A percentile compares a stretch with the other conserved stretches of the same genome.
Evolutionary conservation across 2,888 invertebrate species (phyloP).

Genomic region (Drosophila yooni): DNA sequence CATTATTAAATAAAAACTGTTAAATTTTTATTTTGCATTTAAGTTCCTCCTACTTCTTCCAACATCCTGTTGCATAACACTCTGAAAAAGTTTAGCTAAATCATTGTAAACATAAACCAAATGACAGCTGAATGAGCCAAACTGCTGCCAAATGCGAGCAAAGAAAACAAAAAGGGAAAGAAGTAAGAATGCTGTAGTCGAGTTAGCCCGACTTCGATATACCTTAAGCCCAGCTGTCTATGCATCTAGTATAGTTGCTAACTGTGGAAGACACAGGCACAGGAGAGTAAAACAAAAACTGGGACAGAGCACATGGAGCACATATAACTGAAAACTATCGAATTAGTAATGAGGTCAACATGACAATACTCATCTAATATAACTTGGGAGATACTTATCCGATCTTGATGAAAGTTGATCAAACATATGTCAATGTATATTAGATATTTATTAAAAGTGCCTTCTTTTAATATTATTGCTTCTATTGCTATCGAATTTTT

Average conservation of each 20-base stretch:
- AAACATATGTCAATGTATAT: too few species aligned
- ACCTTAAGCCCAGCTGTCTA: not conserved
- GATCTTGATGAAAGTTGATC: too few species aligned
- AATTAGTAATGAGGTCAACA: too few species aligned
- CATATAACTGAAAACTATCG: too few species aligned
- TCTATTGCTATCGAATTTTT: too few species aligned
- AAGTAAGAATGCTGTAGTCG: not conserved
- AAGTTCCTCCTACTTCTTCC: not conserved
- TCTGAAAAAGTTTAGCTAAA: conserved; percentile 16
- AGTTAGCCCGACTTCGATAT: not conserved
- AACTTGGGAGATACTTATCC: too few species aligned
- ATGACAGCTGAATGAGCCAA: conserved; percentile 17
- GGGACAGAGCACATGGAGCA: too few species aligned
- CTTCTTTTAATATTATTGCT: too few species aligned
- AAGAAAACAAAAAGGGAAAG: not conserved
- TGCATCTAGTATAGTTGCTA: not conserved
- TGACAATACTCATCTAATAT: too few species aligned
- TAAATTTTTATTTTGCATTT: not conserved
- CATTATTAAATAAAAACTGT: not conserved
- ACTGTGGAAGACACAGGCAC: too few species aligned
- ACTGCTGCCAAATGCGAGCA: conserved; percentile 15
- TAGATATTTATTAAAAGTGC: too few species aligned
- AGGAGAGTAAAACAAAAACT: too few species aligned
- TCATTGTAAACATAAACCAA: conserved; percentile 36
- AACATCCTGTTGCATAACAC: not conserved